Evolutionary conservation across 2,888 invertebrate genomes (phyloP).

Genomic region (Pheosia gnoma): DNA sequence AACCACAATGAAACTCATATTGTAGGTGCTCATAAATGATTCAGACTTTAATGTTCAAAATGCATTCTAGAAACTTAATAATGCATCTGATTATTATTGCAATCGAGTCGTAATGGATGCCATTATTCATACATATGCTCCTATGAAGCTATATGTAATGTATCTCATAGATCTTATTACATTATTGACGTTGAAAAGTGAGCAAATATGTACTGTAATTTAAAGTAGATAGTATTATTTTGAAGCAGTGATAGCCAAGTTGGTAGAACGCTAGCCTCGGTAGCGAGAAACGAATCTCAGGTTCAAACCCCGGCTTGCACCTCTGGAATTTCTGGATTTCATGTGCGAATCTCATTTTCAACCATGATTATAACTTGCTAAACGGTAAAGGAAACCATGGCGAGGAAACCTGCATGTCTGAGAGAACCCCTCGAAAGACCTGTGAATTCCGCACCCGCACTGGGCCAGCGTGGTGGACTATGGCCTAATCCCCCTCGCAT

Average conservation of each 20-base stretch:
- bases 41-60: constrained; percentile 9
- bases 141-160: constrained; percentile 3
- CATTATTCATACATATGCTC: constrained; percentile 6
- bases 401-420: too few species aligned
- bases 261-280: too few species aligned
- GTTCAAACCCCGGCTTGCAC: too few species aligned
- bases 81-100: constrained; percentile 26
- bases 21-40: constrained; percentile 23
- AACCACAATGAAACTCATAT: constrained; percentile 14
- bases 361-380: too few species aligned
- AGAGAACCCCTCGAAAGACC: too few species aligned
- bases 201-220: not conserved
- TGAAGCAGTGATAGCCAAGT: not conserved
- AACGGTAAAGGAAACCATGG: too few species aligned
- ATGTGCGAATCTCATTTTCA: too few species aligned
- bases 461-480: too few species aligned
- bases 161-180: constrained; percentile 6
- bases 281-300: too few species aligned
- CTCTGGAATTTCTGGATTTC: too few species aligned
- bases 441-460: too few species aligned
- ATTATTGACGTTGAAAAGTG: not conserved
- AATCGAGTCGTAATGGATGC: constrained; percentile 7
- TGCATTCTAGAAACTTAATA: constrained; percentile 25
- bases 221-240: not conserved
- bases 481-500: too few species aligned